Evolutionary conservation across 2,113 vertebrate genomes (phyloP).

Genomic region (Sceloporus undulatus): DNA sequence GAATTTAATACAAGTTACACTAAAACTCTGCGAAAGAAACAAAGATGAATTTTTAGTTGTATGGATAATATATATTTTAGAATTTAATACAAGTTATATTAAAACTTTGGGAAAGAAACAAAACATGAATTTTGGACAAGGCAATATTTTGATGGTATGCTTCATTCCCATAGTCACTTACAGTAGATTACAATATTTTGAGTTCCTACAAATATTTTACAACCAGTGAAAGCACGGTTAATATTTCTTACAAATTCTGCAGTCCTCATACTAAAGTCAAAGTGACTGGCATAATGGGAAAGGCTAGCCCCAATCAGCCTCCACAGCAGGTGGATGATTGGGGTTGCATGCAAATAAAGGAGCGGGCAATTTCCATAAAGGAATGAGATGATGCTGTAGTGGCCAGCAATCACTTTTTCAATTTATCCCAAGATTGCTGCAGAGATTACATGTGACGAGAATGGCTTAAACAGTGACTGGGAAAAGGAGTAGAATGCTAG

Average conservation of each 20-base stretch:
- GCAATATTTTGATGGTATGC: not conserved
- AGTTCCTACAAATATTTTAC: not conserved
- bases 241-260: slow-evolving; percentile 4
- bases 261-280: slow-evolving; percentile 16
- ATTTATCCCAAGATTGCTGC: not conserved
- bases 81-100: too few relatives aligned
- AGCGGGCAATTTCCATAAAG: not conserved
- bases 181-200: not conserved
- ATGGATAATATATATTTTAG: not conserved
- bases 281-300: slow-evolving; percentile 18
- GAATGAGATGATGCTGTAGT: not conserved
- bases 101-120: not conserved
- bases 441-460: not conserved
- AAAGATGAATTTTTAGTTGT: not conserved
- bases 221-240: not conserved
- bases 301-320: not conserved
- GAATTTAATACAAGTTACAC: too few relatives aligned
- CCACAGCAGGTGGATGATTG: slow-evolving; percentile 1
- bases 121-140: not conserved
- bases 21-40: not conserved
- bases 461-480: not conserved
- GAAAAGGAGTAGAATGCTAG: not conserved
- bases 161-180: not conserved
- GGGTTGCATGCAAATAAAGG: slow-evolving; percentile 27
- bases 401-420: not conserved